Evolutionary conservation across 2,888 invertebrate genomes (phyloP).

Genomic region (Thera britannica): DNA sequence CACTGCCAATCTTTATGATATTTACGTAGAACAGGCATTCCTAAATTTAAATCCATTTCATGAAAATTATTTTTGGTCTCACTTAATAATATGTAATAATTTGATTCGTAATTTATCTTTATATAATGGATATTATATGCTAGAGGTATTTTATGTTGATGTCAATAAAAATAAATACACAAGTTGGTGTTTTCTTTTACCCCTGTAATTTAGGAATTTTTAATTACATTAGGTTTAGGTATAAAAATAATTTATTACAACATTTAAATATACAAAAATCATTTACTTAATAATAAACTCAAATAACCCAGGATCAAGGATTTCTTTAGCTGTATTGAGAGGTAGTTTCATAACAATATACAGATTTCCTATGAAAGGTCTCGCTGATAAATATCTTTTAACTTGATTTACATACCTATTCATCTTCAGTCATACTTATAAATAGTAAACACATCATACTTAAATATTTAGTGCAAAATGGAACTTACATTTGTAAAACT

Average conservation of each 20-base stretch:
- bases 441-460: background rate
- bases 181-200: conserved; percentile 50
- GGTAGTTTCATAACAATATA: conserved; percentile 24
- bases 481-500: conserved; percentile 4
- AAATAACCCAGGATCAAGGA: conserved; percentile 1
- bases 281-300: background rate
- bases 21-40: conserved; percentile 64
- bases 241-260: conserved; percentile 29
- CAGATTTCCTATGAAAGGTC: conserved; percentile 8
- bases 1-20: conserved; percentile 75
- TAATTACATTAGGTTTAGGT: background rate
- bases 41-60: conserved; percentile 71
- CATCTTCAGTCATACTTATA: background rate
- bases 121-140: conserved; percentile 75
- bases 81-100: conserved; percentile 80
- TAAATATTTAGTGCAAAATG: background rate
- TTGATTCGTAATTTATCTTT: conserved; percentile 78
- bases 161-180: conserved; percentile 75
- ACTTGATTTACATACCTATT: conserved; percentile 6
- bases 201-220: no score
- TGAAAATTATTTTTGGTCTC: conserved; percentile 73
- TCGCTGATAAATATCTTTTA: conserved; percentile 16
- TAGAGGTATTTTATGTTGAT: conserved; percentile 79
- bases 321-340: conserved; percentile 1
- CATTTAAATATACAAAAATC: background rate